These are phyloP conservation scores for Cyphomyrus discorhynchus DNA, from an alignment of 2,113 vertebrate genomes.

Conservation along the genomic window DNA sequence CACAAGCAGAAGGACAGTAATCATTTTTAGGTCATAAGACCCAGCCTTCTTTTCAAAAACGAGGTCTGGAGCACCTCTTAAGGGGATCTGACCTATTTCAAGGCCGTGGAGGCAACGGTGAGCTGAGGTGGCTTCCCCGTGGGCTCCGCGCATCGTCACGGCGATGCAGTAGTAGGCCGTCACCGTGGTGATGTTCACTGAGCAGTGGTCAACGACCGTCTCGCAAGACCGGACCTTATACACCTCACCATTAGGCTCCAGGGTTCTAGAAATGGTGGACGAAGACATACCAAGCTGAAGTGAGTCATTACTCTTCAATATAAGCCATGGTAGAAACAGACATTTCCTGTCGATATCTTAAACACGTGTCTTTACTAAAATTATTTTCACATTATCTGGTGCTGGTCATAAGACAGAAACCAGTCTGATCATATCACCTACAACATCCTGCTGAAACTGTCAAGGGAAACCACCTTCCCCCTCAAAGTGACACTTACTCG, in stretches of 20 bases:
- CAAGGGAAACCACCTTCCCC: not conserved
- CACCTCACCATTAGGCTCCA: not conserved
- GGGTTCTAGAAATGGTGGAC: not conserved
- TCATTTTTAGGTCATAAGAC: not conserved
- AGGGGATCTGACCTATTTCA: constrained; percentile 32
- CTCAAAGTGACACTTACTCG: not conserved
- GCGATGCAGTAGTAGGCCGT: constrained; percentile 37
- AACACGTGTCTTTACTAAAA: not conserved
- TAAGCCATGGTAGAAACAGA: not conserved
- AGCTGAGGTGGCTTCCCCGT: not conserved
- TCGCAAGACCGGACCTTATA: constrained; percentile 28
- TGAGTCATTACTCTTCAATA: not conserved
- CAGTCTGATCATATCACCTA: not conserved
- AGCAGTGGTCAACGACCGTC: constrained; percentile 40
- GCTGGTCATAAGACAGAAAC: not conserved
- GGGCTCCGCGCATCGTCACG: constrained; percentile 21
- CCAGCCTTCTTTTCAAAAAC: not conserved
- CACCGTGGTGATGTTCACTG: constrained; percentile 4
- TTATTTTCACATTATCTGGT: not conserved
- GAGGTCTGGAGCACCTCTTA: not conserved
- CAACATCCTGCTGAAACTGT: not conserved
- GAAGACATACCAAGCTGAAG: not conserved
- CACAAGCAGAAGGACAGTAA: not conserved
- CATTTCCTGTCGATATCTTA: not conserved
- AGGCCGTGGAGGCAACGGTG: constrained; percentile 41